Conservation (phyloP, 2,113 vertebrate species). For the Sinocyclocheilus rhinocerous region DNA sequence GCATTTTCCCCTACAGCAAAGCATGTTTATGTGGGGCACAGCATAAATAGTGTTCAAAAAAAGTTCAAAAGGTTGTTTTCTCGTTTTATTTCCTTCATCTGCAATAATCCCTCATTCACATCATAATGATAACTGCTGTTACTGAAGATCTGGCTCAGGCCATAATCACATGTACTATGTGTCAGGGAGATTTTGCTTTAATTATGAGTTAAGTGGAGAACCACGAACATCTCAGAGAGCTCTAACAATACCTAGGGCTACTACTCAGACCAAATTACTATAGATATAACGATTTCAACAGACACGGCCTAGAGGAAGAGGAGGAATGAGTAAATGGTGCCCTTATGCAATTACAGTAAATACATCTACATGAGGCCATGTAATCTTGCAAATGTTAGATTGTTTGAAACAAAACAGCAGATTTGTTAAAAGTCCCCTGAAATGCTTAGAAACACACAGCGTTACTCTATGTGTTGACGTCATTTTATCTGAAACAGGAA, state of each 20-base stretch:
- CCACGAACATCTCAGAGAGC: neutral
- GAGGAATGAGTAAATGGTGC: constrained; percentile 9
- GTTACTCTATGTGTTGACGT: no score
- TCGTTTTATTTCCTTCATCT: constrained; percentile 9
- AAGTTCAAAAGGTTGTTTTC: constrained; percentile 31
- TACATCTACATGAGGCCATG: neutral
- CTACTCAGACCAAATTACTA: constrained; percentile 13
- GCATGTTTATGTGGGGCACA: constrained; percentile 39
- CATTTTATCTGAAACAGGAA: no score
- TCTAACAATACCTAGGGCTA: neutral
- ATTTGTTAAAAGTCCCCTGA: neutral
- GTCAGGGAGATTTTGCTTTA: constrained; percentile 33
- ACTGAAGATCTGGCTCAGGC: constrained; percentile 38
- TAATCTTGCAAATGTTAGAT: neutral
- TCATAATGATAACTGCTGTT: constrained; percentile 29
- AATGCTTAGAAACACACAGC: no score
- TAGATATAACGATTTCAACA: neutral
- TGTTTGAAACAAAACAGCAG: neutral
- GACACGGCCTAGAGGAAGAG: neutral
- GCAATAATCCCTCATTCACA: constrained; percentile 13
- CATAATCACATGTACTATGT: neutral
- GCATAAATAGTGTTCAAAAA: constrained; percentile 2
- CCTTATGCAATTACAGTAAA: neutral
- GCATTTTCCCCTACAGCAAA: neutral
- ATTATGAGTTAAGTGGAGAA: constrained; percentile 8